These are phyloP conservation scores for Xenops minutus DNA, from an alignment of 2,797 vertebrate species.

Conservation along the genomic window DNA sequence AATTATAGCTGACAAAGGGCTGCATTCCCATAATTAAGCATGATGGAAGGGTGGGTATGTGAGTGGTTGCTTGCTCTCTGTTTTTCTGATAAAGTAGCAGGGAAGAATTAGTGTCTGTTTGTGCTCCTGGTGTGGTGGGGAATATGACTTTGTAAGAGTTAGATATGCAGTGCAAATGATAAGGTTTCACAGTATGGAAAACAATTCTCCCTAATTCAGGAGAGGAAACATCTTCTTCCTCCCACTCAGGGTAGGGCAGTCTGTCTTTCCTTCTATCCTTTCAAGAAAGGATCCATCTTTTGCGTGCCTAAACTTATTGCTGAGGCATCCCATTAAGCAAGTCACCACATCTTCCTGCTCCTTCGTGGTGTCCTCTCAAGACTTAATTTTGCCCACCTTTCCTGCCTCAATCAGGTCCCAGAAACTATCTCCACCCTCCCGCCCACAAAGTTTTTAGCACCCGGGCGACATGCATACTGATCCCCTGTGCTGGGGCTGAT, in stretches of 20 bases:
- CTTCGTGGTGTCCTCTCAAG: neutral
- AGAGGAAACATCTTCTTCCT: neutral
- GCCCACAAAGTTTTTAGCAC: neutral
- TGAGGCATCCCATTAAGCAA: neutral
- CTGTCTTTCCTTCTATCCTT: neutral
- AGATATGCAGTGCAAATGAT: neutral
- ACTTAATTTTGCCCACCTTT: neutral
- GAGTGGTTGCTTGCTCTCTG: neutral
- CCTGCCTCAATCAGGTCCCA: neutral
- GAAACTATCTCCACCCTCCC: slow-evolving; percentile 24
- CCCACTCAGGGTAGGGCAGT: neutral
- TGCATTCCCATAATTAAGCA: neutral
- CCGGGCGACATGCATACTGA: fast-evolving
- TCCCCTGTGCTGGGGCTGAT: neutral
- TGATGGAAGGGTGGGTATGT: neutral
- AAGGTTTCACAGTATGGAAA: neutral
- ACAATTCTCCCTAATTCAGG: neutral
- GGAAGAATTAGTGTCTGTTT: neutral
- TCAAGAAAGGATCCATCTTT: neutral
- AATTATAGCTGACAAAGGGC: neutral
- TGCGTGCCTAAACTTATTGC: neutral
- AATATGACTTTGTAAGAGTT: neutral
- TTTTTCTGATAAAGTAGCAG: neutral
- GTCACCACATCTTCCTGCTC: neutral
- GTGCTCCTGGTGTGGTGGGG: neutral